Conservation (phyloP, 1,140 invertebrate species). For the Phymorhynchus buccinoides region DNA sequence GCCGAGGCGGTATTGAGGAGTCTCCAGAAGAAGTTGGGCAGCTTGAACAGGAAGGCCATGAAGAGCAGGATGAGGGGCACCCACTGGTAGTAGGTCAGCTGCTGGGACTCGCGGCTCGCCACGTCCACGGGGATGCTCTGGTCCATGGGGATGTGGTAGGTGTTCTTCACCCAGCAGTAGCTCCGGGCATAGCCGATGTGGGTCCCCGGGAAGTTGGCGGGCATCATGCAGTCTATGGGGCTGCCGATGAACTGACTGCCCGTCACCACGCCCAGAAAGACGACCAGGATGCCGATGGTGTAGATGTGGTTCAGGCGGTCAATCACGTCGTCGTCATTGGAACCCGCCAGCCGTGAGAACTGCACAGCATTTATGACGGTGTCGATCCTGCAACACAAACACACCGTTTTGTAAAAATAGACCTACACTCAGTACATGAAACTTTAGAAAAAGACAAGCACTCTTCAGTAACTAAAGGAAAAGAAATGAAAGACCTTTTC, state of each 20-base stretch:
- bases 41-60: constrained; percentile 70
- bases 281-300: constrained; percentile 63
- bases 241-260: constrained; percentile 86
- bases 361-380: constrained; percentile 63
- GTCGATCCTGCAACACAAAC: constrained; percentile 55
- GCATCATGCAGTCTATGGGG: constrained; percentile 73
- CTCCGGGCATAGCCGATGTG: constrained; percentile 73
- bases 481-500: too few relatives aligned
- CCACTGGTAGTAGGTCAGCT: constrained; percentile 72
- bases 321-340: constrained; percentile 71
- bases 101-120: constrained; percentile 53
- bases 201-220: constrained; percentile 72
- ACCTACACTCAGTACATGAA: too few relatives aligned
- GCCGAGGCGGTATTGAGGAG: constrained; percentile 65
- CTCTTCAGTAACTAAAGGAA: too few relatives aligned
- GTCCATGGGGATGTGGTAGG: constrained; percentile 74
- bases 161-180: constrained; percentile 74
- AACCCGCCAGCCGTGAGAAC: constrained; percentile 64
- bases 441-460: too few relatives aligned
- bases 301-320: constrained; percentile 67
- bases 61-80: constrained; percentile 70
- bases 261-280: constrained; percentile 66
- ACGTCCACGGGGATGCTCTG: constrained; percentile 63
- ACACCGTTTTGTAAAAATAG: constrained; percentile 8
- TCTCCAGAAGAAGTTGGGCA: constrained; percentile 67